phyloP scores from a whole-genome alignment of 2,113 vertebrate genomes.

The Genyomyrus donnyi region DNA sequence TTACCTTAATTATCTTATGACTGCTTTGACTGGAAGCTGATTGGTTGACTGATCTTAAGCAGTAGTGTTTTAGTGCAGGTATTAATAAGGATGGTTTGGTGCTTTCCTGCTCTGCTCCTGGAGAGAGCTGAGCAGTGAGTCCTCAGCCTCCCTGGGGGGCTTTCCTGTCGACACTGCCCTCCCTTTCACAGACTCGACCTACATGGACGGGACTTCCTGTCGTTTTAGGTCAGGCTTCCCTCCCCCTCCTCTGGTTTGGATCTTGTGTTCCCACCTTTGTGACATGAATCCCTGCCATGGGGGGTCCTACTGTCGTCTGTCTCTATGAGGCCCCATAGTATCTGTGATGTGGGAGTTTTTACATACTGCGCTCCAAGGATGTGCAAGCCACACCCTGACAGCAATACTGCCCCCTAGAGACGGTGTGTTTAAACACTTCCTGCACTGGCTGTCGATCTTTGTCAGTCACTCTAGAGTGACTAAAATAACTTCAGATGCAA shows the following conservation, averaged over 20 bases:
- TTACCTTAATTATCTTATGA: neutral
- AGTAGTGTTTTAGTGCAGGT: neutral
- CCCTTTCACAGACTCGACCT: neutral
- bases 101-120: neutral
- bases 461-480: neutral
- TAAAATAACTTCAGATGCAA: neutral
- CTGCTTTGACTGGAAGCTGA: neutral
- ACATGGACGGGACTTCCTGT: neutral
- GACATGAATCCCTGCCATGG: neutral
- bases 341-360: constrained; percentile 28
- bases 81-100: constrained; percentile 5
- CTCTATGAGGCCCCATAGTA: constrained; percentile 8
- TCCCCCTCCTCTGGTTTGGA: neutral
- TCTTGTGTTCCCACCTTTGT: neutral
- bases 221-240: neutral
- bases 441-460: neutral
- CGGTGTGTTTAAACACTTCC: neutral
- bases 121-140: neutral
- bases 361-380: constrained; percentile 15
- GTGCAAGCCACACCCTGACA: neutral
- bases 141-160: neutral
- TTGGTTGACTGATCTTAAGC: neutral
- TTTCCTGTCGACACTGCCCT: neutral
- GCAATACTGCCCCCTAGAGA: neutral
- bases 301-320: neutral